phyloP scores from a whole-genome alignment of 2,113 vertebrate genomes.

The Hylia prasina region DNA sequence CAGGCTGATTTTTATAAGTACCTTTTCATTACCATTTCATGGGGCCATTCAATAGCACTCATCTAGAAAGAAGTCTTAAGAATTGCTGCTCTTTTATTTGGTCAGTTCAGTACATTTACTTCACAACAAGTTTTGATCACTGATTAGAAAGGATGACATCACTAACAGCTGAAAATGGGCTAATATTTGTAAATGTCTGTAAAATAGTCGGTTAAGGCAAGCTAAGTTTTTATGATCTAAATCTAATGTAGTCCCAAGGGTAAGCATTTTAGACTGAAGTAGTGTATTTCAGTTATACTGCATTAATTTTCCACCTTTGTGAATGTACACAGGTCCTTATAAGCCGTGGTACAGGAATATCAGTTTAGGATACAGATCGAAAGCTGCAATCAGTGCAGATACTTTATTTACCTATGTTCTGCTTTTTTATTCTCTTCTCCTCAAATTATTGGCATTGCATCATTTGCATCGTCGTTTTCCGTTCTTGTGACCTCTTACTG shows the following conservation, averaged over 20 bases:
- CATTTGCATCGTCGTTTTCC: background rate
- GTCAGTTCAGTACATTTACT: background rate
- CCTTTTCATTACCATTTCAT: background rate
- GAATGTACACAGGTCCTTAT: background rate
- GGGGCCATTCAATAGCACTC: background rate
- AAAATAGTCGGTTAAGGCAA: background rate
- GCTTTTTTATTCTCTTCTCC: background rate
- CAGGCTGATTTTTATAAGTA: background rate
- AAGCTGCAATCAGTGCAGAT: background rate
- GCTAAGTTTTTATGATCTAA: background rate
- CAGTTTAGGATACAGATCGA: background rate
- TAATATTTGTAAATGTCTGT: background rate
- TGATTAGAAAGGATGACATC: background rate
- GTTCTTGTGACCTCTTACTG: background rate
- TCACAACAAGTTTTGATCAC: background rate
- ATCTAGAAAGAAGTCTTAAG: background rate
- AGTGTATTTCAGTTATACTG: background rate
- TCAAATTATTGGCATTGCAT: background rate
- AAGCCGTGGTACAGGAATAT: background rate
- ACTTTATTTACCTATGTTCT: background rate
- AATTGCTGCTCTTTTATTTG: background rate
- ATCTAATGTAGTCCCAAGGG: background rate
- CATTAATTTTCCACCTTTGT: background rate
- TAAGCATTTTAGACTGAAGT: background rate
- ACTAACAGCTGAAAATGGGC: background rate